Base-by-base conservation (phyloP, 2,888 invertebrate genomes). In the Tenthredo mesomela region DNA sequence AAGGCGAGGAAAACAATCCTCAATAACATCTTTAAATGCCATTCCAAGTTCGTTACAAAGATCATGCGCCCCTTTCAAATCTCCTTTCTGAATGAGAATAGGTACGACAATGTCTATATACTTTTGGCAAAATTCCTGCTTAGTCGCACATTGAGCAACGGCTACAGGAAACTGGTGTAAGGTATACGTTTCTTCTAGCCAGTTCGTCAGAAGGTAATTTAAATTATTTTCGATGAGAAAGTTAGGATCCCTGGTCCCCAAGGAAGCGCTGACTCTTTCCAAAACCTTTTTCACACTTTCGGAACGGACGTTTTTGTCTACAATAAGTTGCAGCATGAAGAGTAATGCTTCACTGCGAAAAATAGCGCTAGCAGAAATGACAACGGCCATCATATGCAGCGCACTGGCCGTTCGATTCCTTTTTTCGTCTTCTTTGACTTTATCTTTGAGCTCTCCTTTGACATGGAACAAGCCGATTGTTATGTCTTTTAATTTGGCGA, bases 401-500 rank as follows among this genome's bases (percentile, higher is more conserved):
- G 95, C 94, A 65, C 95, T 95, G 0, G 94, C 93, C 0, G 95
- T 95, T 89, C 95, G 93, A 86, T 95, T 95, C 0, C 93, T 92
- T 1, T 93, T 93, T 92, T 96, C 96, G 89, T 96, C 96, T 86
- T 93, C 93, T 78, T 94, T 88, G 88, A 95, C 93, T 58, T 93
- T 92, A 84, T 94, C 93, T 61, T 92, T 92, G 77, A 92, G 89
- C 50, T 93, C 90, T 40, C 93, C 90, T 43, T 94, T 93, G 93
- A 94, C 89, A 1, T 91, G 93, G 91, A 92, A 92, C 85, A 93
- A 91, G 29, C 93, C 88, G 47, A 83, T 84, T 84, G 92, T 89
- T 85, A 87, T 89, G 15, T 89, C 80, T 86, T 90, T 90, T n/a
- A 94, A 88, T 82, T 90, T 89, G 1, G 88, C 82, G 85, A 94